These are phyloP conservation scores for Eilema griseolum DNA, from an alignment of 2,888 invertebrate species.

Conservation along the genomic window DNA sequence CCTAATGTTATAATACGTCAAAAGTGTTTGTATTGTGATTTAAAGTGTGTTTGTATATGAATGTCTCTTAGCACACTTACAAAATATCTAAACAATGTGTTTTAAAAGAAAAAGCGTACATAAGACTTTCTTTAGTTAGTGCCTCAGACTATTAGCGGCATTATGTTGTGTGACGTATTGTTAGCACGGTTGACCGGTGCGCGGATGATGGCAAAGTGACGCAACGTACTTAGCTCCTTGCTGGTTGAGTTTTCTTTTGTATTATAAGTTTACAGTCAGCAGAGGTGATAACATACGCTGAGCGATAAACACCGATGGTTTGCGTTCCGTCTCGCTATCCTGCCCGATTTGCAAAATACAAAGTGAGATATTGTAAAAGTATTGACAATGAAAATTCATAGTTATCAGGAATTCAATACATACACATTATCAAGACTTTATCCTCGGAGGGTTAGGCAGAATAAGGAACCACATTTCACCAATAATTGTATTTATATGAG, in stretches of 20 bases:
- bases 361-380: too few species aligned
- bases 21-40: background rate
- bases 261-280: background rate
- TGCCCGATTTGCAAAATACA: too few species aligned
- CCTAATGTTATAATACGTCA: background rate
- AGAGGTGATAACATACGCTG: background rate
- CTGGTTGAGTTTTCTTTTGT: background rate
- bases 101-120: slow-evolving; percentile 46
- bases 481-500: too few species aligned
- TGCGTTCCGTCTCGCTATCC: too few species aligned
- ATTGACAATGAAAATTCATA: too few species aligned
- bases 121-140: slow-evolving; percentile 38
- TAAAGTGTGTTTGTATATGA: slow-evolving; percentile 2
- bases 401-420: too few species aligned
- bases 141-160: slow-evolving; percentile 23
- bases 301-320: too few species aligned
- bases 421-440: too few species aligned
- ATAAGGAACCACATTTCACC: too few species aligned
- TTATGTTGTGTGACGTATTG: slow-evolving; percentile 21
- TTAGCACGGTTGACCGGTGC: slow-evolving; percentile 1
- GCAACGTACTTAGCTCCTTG: slow-evolving; percentile 3
- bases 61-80: slow-evolving; percentile 5
- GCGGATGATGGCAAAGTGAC: background rate
- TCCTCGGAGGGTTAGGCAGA: too few species aligned
- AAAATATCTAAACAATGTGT: slow-evolving; percentile 10